Evolutionary conservation across 1,140 invertebrate species (phyloP), one percentile per base, ranked within the genome.

Genomic region (Zaprionus ghesquierei): DNA sequence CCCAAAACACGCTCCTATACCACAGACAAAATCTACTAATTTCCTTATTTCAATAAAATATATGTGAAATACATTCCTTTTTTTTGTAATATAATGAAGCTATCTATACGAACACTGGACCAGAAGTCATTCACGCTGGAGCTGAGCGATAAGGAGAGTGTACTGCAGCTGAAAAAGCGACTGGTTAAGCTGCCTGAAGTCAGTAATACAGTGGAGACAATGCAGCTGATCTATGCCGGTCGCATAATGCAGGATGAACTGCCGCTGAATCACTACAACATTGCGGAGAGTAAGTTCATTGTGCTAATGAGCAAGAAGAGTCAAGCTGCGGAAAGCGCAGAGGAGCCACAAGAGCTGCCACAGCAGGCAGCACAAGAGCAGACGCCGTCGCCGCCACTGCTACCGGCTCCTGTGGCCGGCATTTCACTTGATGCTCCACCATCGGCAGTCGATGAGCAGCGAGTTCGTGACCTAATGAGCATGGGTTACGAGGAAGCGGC

Each of bases 401-500:
- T 18, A n/a, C 15, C 25, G n/a, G 27, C 20, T 0, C 22, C n/a
- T 15, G 8, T 6, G 31, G 51, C 33, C 8, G 51, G 1, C 6
- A 9, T 5, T 23, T 29, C 18, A 0, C 50, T 54, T 1, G 18
- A 20, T 18, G 41, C 41, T n/a, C 44, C 69, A 5, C 76, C 64
- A 0, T 56, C 68, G 10, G 2, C 53, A 13, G 61, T 69, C 4
- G 55, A 84, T 51, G 85, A 91, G 46, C 50, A 75, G 35, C 55
- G 69, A 5, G 77, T 91, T 4, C 56, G 44, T 0, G 69, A 87
- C 35, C 80, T 91, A 0, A 69, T 91, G 63, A 41, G 27, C 5
- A 89, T 91, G 89, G 89, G 89, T 12, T 91, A 91, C 22, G 73
- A 61, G 2, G 90, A 91, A 41, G 13, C 51, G 27, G 74, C 81